Evolutionary conservation across 2,888 invertebrate genomes (phyloP).

Genomic region (Diaprepes abbreviatus): DNA sequence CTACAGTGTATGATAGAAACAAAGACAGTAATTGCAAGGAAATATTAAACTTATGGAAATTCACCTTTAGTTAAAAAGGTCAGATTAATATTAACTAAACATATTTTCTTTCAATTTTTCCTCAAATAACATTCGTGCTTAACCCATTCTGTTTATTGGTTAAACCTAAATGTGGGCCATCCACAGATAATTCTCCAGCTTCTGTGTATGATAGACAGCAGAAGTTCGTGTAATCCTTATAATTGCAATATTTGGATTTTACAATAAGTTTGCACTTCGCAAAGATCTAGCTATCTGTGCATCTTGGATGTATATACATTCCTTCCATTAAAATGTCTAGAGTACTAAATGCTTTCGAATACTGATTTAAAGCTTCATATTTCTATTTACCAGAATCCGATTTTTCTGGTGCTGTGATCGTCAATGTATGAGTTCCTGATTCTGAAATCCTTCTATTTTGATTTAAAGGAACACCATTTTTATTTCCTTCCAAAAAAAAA

Average conservation of each 20-base stretch:
- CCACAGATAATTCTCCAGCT: slow-evolving; percentile 80
- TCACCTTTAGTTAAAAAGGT: too few species aligned
- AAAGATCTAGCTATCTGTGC: slow-evolving; percentile 89
- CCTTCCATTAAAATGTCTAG: slow-evolving; percentile 83
- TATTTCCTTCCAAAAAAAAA: too few species aligned
- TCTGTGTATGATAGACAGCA: slow-evolving; percentile 94
- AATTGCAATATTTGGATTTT: slow-evolving; percentile 84
- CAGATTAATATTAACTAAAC: slow-evolving; percentile 5
- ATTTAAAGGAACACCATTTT: slow-evolving; percentile 75
- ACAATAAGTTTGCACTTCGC: slow-evolving; percentile 93
- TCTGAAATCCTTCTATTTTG: slow-evolving; percentile 68
- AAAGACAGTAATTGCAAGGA: too few species aligned
- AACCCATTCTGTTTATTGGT: slow-evolving; percentile 56
- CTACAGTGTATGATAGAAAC: too few species aligned
- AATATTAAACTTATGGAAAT: too few species aligned
- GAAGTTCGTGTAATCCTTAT: slow-evolving; percentile 92
- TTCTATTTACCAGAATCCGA: slow-evolving; percentile 86
- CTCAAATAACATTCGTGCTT: slow-evolving; percentile 49
- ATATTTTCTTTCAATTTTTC: slow-evolving; percentile 5
- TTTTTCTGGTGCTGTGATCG: slow-evolving; percentile 74
- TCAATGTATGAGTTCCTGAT: slow-evolving; percentile 74
- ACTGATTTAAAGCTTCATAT: too few species aligned
- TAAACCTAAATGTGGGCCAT: too few species aligned
- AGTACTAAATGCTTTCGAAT: slow-evolving; percentile 75
- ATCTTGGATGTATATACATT: slow-evolving; percentile 81